Conservation (phyloP, 2,113 vertebrate species). For the Pluvianellus socialis region DNA sequence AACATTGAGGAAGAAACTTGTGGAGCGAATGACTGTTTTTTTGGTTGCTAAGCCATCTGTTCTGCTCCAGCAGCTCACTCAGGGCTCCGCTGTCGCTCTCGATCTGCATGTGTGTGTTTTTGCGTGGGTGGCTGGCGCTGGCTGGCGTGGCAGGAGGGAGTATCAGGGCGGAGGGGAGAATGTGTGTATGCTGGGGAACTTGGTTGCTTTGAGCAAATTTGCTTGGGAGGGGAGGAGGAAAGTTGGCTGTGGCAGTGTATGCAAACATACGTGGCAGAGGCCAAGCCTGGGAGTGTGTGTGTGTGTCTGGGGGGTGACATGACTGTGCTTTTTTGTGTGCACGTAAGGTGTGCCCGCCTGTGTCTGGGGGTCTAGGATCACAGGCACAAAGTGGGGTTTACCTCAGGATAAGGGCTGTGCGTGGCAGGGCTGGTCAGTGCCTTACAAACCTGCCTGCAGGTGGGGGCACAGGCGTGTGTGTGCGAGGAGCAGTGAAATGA, state of each 20-base stretch:
- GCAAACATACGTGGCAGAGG: background rate
- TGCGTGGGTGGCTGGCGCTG: constrained; percentile 37
- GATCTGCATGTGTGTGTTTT: background rate
- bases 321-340: background rate
- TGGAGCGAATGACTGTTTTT: constrained; percentile 59
- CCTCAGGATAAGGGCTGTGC: background rate
- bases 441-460: background rate
- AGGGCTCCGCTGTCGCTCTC: background rate
- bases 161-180: background rate
- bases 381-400: background rate
- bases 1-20: constrained; percentile 54
- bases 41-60: constrained; percentile 71
- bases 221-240: background rate
- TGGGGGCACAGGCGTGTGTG: background rate
- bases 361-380: background rate
- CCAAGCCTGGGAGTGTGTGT: background rate
- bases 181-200: background rate
- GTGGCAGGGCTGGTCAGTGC: background rate
- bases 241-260: background rate
- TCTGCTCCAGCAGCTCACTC: constrained; percentile 41
- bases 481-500: background rate
- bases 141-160: constrained; percentile 18
- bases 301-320: too few relatives aligned
- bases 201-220: background rate
- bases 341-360: rapidly evolving